Base-by-base conservation (phyloP, 2,888 invertebrate species). In the Habroteleia sp. region DNA sequence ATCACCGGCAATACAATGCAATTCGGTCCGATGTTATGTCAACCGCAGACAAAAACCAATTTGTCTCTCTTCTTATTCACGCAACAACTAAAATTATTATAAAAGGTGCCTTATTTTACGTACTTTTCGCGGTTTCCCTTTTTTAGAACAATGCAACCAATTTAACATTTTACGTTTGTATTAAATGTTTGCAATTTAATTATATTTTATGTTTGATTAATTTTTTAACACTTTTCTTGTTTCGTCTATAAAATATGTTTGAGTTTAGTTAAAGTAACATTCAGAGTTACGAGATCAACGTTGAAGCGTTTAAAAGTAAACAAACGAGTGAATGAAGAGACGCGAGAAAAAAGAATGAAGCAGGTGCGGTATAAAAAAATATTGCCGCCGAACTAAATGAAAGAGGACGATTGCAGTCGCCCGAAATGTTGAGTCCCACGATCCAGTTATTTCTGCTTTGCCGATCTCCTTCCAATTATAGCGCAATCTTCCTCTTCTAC, bases 1-100 rank as follows among this genome's bases (percentile, higher is more conserved):
- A 75, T 77, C 77, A 66, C 63, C 39, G 48, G 60, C 46, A 42
- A 56, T 50, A 58, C 68, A 72, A 78, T 71, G 73, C 65, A 35
- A 76, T 58, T 62, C 52, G 62, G 58, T 37, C 33, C 33, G 52
- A 66, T 50, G 71, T 77, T 63, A 69, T 62, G 78, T 71, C 72
- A 76, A 17, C 46, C 44, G 41, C 41, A 10, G 37, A 56, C 66
- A 42, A 74, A 50, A 58, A 39, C 48, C 44, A 50, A 58, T 63
- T 62, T 56, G 50, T 54, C 31, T 52, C 48, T 31, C 42, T 23
- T 31, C 16, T 63, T 31, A 17, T 42, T 17, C 17, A 7, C 23
- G 27, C 6, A 39, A 62, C 29, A 29, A 48, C 29, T 29, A 37
- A 20, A 46, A 37, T 35, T 35, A 10, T 8, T 14, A 14, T 14